Evolutionary conservation across 2,888 invertebrate species (phyloP), one percentile per base, ranked within the genome.

Genomic region (Phanerotoma sp.): DNA sequence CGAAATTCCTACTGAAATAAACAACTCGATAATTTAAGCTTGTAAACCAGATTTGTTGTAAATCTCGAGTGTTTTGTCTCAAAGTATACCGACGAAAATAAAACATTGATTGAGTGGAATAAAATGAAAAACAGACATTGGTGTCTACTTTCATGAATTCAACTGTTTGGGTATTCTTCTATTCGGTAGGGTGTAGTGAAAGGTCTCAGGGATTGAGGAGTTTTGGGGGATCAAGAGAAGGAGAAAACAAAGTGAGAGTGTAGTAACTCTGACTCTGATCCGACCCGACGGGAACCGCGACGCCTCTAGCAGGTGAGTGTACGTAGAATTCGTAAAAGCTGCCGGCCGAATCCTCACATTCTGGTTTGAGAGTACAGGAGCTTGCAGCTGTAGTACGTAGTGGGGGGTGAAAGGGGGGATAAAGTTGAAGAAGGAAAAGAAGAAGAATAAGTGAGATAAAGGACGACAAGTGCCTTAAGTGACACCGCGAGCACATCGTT

Each of bases 201-300:
- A 25, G 25, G 25, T 25, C 9, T 25, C 21, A 20, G 33, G 10
- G 15, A 20, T 16, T 16, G 20, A 21, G 33, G 21, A 42, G 10
- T 22, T 13, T n/a, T 15, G 22, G 13, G n/a, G 7, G 2, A 25
- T 25, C 25, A 25, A 21, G 15, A 25, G 28, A 13, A 15, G 22
- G 3, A 16, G 22, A 25, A 44, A 28, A 18, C n/a, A 9, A 30
- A 44, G 25, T 25, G 16, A 9, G 15, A 30, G n/a, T 37, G 25
- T 38, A 32, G 21, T 40, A 54, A 47, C 52, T 46, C 60, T 58
- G 60, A 54, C 61, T 62, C 57, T 61, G 64, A 65, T 63, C 62
- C 61, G 62, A 54, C 57, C 58, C 60, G 57, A 62, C 60, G 57
- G 59, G 59, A 62, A 62, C 62, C 62, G 56, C 65, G 61, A 61